Base-by-base conservation (phyloP, 35 echinoderm and acorn worm genomes). In the Lytechinus pictus region DNA sequence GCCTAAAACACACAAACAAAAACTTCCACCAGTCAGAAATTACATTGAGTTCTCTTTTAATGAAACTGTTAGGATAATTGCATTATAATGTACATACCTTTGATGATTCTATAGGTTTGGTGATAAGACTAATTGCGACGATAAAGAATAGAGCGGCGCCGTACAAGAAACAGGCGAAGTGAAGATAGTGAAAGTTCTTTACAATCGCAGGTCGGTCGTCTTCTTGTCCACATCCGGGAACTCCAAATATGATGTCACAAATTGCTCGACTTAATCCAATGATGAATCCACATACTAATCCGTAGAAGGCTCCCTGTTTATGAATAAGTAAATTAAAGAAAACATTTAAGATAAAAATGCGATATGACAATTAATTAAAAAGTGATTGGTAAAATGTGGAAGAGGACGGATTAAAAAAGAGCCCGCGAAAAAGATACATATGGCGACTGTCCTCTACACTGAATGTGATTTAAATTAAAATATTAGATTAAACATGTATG, bases 121-220 rank as follows among this genome's bases (percentile, higher is more conserved):
- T 97, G 53, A 97, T 54, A 55, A 99, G 56, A 88, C 98, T 99
- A 24, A 99, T 94, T 16, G 96, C 66, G 24, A 97, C 92, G 9
- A 92, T 99, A 29, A 89, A 95, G 51, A 97, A 86, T 3, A 94
- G 57, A 3, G 94, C 86, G 13, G 95, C 61, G 5, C 54, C 92
- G 79, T 97, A 99, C 13, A 97, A 89, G 54, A 97, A 94, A 54
- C 97, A 95, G 28, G 97, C 98, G 86, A 99, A 99, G 91, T 99
- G 96, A 10, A 99, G 97, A 28, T 95, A 99, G 51, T 99, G 98
- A 60, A 97, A 96, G 54, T 99, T 94, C 14, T 55, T 86, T 9
- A 99, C 52, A 6, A 99, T 52, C 14, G 27, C 56, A 3, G 97
- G 97, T 28, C 98, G 90, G 7, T 86, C 91, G 89, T 99, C 98